phyloP scores from a whole-genome alignment of 2,888 invertebrate species.

The Bhutanitis thaidina region DNA sequence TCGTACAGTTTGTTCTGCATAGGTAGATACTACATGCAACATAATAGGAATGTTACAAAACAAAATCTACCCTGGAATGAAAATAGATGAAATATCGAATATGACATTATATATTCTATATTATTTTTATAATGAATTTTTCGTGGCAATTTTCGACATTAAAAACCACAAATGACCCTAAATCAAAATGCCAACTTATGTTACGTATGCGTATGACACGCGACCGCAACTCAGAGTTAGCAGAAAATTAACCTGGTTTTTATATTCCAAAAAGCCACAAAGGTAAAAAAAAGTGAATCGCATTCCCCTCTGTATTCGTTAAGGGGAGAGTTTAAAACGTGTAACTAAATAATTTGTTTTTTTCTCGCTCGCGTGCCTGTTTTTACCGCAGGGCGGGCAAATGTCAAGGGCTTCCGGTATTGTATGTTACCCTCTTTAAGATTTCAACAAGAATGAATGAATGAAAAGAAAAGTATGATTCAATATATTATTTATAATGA shows the following conservation, averaged over 20 bases:
- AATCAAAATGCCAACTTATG: slow-evolving; percentile 1
- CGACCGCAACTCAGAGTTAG: slow-evolving; percentile 10
- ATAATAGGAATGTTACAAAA: too few relatives aligned
- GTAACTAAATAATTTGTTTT: slow-evolving; percentile 62
- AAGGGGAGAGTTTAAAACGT: slow-evolving; percentile 55
- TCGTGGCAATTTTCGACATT: background rate
- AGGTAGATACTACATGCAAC: too few relatives aligned
- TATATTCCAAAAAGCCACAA: slow-evolving; percentile 9
- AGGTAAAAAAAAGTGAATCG: slow-evolving; percentile 29
- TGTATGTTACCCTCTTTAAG: slow-evolving; percentile 49
- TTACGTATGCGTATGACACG: background rate
- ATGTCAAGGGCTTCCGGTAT: slow-evolving; percentile 66
- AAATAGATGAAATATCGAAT: too few relatives aligned
- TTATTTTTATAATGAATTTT: too few relatives aligned
- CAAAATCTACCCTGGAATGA: too few relatives aligned
- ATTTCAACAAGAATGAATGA: slow-evolving; percentile 32
- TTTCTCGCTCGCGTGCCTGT: slow-evolving; percentile 63
- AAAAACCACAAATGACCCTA: slow-evolving; percentile 10
- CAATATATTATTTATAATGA: too few relatives aligned
- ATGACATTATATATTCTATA: too few relatives aligned
- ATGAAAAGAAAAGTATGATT: slow-evolving; percentile 19
- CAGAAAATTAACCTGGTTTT: slow-evolving; percentile 4
- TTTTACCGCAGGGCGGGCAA: slow-evolving; percentile 47
- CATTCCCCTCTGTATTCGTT: slow-evolving; percentile 28
- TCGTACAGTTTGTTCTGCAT: too few relatives aligned